These are phyloP conservation scores for Ranitomeya variabilis DNA, from an alignment of 2,113 vertebrate genomes.

Conservation along the genomic window DNA sequence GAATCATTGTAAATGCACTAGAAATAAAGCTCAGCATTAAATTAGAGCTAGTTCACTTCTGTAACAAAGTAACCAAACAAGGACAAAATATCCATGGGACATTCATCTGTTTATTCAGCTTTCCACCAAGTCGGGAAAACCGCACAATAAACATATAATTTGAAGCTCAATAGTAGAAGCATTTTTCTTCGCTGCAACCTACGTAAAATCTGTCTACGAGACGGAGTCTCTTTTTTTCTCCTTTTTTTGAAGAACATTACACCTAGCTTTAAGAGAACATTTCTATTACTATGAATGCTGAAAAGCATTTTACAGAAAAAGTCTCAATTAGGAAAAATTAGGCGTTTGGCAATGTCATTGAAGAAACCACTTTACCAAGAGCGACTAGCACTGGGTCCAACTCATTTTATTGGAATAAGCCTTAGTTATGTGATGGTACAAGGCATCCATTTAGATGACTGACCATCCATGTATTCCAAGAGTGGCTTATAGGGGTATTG, in stretches of 20 bases:
- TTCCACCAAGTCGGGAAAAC: slow-evolving; percentile 21
- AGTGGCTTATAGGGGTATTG: no score
- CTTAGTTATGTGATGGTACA: no score
- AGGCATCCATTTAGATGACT: no score
- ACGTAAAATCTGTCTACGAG: slow-evolving; percentile 6
- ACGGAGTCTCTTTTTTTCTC: not conserved
- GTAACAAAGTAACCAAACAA: slow-evolving; percentile 43
- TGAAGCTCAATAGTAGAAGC: not conserved
- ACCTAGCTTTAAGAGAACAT: not conserved
- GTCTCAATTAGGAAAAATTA: not conserved
- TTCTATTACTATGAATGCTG: not conserved
- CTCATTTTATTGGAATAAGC: no score
- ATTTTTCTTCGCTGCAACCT: slow-evolving; percentile 1
- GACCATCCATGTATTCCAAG: no score
- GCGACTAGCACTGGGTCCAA: no score
- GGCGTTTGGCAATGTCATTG: no score
- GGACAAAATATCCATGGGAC: slow-evolving; percentile 32
- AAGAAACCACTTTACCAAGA: no score
- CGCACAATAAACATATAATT: slow-evolving; percentile 34
- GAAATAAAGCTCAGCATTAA: slow-evolving; percentile 46
- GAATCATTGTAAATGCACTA: slow-evolving; percentile 34
- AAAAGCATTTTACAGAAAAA: not conserved
- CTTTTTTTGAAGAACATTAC: not conserved
- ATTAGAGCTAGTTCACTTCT: slow-evolving; percentile 27
- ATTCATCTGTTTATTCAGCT: slow-evolving; percentile 38